Evolutionary conservation across 2,113 vertebrate species (phyloP), one percentile per base, ranked within the genome.

Genomic region (Murina feae): DNA sequence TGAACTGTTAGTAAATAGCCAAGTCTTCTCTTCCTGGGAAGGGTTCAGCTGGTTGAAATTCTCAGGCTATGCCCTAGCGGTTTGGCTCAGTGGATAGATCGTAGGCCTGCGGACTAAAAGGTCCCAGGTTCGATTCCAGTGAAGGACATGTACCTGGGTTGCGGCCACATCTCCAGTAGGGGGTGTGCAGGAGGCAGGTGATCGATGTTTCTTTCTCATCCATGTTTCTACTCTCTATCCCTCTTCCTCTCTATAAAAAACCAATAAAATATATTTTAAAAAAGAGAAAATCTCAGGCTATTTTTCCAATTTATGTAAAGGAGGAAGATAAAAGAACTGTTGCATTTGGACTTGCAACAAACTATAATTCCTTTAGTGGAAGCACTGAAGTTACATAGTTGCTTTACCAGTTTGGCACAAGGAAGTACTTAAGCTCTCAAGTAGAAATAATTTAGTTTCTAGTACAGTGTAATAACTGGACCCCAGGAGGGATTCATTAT

Each of bases 361-460:
- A 94, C 16, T 83, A 95, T 96, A 92, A 95, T 97, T 96, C 74
- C 92, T 96, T 95, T 96, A 97, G 96, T 94, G 81, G 68, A 96
- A 95, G 58, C 6, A 0, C 91, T 88, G 42, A 97, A 96, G 97
- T 97, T 92, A 95, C 4, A 74, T 17, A 47, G n/a, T 83, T 93
- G 80, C 89, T 55, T 72, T 97, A 96, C 96, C 95, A 97, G 0
- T 84, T 97, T 98, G 96, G 95, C 96, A 65, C 35, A 47, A 78
- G 91, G 47, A 94, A 94, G 95, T 75, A 85, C 81, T 95, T 49
- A 63, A 90, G 87, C 83, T 97, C 88, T 96, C 84, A 68, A 95
- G 30, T 5, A 79, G 92, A 97, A 96, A 89, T 79, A 90, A 90
- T 37, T 32, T 86, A 83, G 51, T 90, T 76, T 68, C 30, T 95